A percentile compares a stretch with the other conserved stretches of the same genome.
These are phyloP conservation scores for Holothuria scabra DNA, from an alignment of 53 echinoderm and acorn worm species.

Conservation along the genomic window DNA sequence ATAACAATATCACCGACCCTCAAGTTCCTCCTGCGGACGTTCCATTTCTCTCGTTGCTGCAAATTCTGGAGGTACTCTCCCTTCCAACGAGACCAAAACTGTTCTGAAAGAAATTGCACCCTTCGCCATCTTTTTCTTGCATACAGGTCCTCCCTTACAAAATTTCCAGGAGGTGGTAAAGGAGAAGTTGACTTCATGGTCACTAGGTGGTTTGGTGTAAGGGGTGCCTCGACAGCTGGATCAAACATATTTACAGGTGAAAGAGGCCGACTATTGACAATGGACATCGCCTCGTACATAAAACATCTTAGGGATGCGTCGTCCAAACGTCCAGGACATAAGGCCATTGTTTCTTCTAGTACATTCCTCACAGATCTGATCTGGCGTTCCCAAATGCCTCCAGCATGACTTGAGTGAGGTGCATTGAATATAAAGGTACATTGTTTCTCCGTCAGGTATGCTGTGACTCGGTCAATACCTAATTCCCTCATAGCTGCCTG, in stretches of 20 bases:
- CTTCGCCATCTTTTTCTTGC: not conserved
- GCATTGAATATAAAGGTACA: no score
- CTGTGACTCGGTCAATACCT: no score
- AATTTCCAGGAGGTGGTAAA: not conserved
- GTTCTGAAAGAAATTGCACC: constrained; percentile 21
- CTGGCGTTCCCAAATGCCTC: no score
- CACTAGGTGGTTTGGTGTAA: constrained; percentile 17
- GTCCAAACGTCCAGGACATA: constrained; percentile 64
- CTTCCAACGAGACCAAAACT: constrained; percentile 4
- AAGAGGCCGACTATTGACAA: constrained; percentile 29
- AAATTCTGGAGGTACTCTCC: not conserved
- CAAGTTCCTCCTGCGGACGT: no score
- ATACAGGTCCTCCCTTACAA: constrained; percentile 4
- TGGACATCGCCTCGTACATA: constrained; percentile 35
- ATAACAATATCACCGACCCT: no score
- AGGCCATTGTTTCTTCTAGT: constrained; percentile 48
- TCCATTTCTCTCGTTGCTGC: no score
- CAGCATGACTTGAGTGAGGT: no score
- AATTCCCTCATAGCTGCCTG: no score
- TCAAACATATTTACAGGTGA: constrained; percentile 26
- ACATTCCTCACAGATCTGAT: constrained; percentile 47
- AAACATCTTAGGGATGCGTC: constrained; percentile 57
- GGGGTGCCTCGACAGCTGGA: not conserved
- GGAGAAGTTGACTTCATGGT: constrained; percentile 11
- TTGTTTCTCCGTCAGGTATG: no score